Evolutionary conservation across 2,797 vertebrate species (phyloP).

Genomic region (Phrynocephalus forsythii): DNA sequence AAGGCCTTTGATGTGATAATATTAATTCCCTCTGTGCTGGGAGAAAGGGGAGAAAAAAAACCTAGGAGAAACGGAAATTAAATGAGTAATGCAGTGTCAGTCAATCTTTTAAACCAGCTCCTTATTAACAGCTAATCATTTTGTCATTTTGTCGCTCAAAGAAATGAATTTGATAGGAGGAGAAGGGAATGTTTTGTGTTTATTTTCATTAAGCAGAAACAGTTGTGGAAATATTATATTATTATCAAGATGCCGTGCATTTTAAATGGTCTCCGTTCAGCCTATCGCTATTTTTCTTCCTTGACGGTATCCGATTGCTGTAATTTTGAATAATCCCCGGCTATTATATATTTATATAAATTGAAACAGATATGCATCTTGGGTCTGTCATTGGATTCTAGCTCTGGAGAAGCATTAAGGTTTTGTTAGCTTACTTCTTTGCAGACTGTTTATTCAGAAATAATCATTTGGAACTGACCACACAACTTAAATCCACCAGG

Average conservation of each 20-base stretch:
- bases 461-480: slow-evolving; percentile 3
- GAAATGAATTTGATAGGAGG: slow-evolving; percentile 85
- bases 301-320: slow-evolving; percentile 70
- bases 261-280: slow-evolving; percentile 78
- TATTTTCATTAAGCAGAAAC: slow-evolving; percentile 85
- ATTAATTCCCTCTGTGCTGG: slow-evolving; percentile 90
- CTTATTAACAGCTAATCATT: slow-evolving; percentile 98
- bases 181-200: slow-evolving; percentile 79
- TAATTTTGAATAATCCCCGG: slow-evolving; percentile 77
- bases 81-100: slow-evolving; percentile 93
- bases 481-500: slow-evolving; percentile 23
- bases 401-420: slow-evolving; percentile 54
- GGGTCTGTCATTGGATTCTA: slow-evolving; percentile 47
- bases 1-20: slow-evolving; percentile 98
- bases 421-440: slow-evolving; percentile 58
- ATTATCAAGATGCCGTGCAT: slow-evolving; percentile 67
- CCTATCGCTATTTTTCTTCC: slow-evolving; percentile 71
- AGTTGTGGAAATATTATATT: slow-evolving; percentile 82
- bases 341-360: slow-evolving; percentile 63
- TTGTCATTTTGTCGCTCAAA: slow-evolving; percentile 88
- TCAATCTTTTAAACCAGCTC: slow-evolving; percentile 89
- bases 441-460: slow-evolving; percentile 57
- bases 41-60: slow-evolving; percentile 71
- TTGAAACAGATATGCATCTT: slow-evolving; percentile 65
- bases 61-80: slow-evolving; percentile 92